A percentile compares a stretch with the other conserved stretches of the same genome.
Evolutionary conservation across 2,797 vertebrate species (phyloP).

Genomic region (Enteromius afrohamiltoni): DNA sequence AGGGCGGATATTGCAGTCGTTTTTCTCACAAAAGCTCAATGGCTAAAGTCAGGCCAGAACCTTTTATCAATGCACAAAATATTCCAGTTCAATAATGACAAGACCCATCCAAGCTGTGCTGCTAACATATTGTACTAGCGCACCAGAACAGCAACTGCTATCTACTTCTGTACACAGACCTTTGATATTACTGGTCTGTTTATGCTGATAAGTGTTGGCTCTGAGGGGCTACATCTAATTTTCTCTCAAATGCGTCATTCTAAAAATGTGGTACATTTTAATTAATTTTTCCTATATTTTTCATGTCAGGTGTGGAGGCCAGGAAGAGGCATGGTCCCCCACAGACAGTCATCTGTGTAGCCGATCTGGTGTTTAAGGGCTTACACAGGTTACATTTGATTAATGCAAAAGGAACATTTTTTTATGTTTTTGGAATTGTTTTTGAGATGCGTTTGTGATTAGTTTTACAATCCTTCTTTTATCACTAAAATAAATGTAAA

Average conservation of each 20-base stretch:
- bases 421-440: no score
- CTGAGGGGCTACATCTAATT: not conserved
- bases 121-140: constrained; percentile 37
- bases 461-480: not conserved
- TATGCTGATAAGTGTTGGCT: not conserved
- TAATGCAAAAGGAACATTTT: no score
- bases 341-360: no score
- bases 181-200: not conserved
- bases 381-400: no score
- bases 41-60: constrained; percentile 44
- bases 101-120: constrained; percentile 34
- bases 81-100: constrained; percentile 47
- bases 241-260: not conserved
- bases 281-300: no score
- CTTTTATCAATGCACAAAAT: constrained; percentile 50
- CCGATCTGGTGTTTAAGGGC: no score
- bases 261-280: not conserved
- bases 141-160: constrained; percentile 1
- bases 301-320: no score
- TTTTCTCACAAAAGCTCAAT: constrained; percentile 39
- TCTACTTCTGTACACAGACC: not conserved
- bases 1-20: constrained; percentile 54
- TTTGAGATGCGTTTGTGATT: no score
- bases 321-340: not conserved
- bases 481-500: not conserved